Base-by-base conservation (phyloP, 2,797 vertebrate genomes). In the Aselliscus stoliczkanus region DNA sequence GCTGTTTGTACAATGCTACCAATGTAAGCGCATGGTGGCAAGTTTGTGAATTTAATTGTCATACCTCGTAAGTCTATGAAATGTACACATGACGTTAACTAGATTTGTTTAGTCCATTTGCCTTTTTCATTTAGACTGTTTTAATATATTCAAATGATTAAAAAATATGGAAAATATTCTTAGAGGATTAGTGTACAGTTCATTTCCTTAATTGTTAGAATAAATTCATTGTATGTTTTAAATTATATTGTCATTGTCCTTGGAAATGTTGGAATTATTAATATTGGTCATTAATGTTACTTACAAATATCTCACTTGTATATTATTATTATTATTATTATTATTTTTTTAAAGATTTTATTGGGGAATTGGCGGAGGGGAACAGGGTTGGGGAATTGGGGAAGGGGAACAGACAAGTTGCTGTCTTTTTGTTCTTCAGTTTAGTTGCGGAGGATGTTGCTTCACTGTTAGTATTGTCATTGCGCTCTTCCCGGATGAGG, bases 21-120 rank as follows among this genome's bases (percentile, higher is more conserved):
- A 50, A 50, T 50, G 47, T 50, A 50, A 50, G 47, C 47, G 13
- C 47, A 50, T 14, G 47, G 14, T 15, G 14, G 14, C 47, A 50
- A 50, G 47, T 50, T 50, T 14, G 13, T 14, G 2, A 50, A 50
- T 14, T 50, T 50, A 50, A 50, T 50, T 50, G 47, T 14, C 47
- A 50, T 13, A 8, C 10, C 50, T 95, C 1, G 10, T 93, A 83
- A 86, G 44, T 89, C 64, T 62, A 15, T 76, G 54, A 89, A 80
- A 75, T 83, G 14, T 60, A 34, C 29, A 83, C 42, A 69, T 79
- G 42, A 13, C 37, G 85, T 72, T 75, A 85, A 93, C 18, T 88
- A 80, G 37, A 93, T 91, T 88, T 67, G 67, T 75, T 95, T 94
- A 62, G 67, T 85, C 18, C 10, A 9, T 54, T 96, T 82, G 13